Percentiles rank a stretch among this genome's conserved stretches.
Conservation (phyloP, 2,797 vertebrate species). For the Melanotaenia nigrans region DNA sequence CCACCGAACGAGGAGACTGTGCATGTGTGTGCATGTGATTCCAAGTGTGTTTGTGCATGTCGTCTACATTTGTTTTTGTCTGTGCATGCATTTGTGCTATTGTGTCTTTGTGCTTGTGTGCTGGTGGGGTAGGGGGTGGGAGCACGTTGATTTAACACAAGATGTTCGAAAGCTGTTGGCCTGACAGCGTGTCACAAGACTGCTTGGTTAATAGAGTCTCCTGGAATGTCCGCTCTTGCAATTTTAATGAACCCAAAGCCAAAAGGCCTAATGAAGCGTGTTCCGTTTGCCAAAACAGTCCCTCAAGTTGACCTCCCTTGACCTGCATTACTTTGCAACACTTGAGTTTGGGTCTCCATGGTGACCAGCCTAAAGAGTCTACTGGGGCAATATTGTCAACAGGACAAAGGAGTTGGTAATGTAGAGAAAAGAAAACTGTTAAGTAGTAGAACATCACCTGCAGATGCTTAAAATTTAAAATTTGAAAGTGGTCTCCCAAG, state of each 20-base stretch:
- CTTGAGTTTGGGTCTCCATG: slow-evolving; percentile 74
- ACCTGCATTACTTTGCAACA: slow-evolving; percentile 68
- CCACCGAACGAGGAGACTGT: slow-evolving; percentile 18
- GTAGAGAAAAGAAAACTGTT: slow-evolving; percentile 47
- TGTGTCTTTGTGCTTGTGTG: slow-evolving; percentile 46
- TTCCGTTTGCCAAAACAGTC: slow-evolving; percentile 78
- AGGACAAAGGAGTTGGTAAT: slow-evolving; percentile 48
- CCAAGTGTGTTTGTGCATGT: slow-evolving; percentile 38
- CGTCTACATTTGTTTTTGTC: slow-evolving; percentile 52
- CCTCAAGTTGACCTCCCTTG: slow-evolving; percentile 70
- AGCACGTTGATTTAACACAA: slow-evolving; percentile 65
- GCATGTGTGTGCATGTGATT: slow-evolving; percentile 31
- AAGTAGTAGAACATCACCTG: slow-evolving; percentile 47
- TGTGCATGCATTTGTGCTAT: slow-evolving; percentile 34
- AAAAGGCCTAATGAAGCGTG: slow-evolving; percentile 84
- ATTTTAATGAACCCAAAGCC: slow-evolving; percentile 84
- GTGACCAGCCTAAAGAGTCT: slow-evolving; percentile 63
- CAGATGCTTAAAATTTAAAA: slow-evolving; percentile 55
- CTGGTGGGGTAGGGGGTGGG: neutral
- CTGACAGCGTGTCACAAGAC: slow-evolving; percentile 67
- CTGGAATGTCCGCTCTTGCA: slow-evolving; percentile 82
- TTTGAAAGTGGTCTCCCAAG: slow-evolving; percentile 15
- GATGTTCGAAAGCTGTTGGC: slow-evolving; percentile 77
- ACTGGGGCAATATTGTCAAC: slow-evolving; percentile 56
- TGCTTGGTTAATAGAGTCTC: slow-evolving; percentile 80